Base-by-base conservation (phyloP, 1,140 invertebrate genomes). In the Anoplophora glabripennis region DNA sequence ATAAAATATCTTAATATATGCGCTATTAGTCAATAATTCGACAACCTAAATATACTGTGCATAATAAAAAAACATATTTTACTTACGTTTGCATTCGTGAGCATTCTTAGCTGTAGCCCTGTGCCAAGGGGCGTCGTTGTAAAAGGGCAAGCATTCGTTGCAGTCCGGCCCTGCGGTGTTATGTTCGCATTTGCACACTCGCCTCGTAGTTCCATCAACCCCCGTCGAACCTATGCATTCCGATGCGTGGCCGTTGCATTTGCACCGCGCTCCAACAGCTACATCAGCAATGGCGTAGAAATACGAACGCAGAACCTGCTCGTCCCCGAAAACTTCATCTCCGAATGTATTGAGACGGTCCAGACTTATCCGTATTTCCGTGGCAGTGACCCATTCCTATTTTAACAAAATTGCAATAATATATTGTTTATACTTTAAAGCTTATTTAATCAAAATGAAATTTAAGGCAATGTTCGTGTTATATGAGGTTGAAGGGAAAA, bases 241-340 rank as follows among this genome's bases (percentile, higher is more conserved):
- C 12, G 88, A 90, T 3, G 96, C 95, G 75, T 99, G 96, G 0
- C 97, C 97, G 71, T 99, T 98, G 77, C 97, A 99, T 76, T 98
- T 96, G 76, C 96, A 99, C 76, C 92, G 86, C 4, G 95, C 97
- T 46, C 97, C 97, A 17, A 99, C 93, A 3, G 94, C 88, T 54
- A 99, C 85, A 75, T 99, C 96, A 10, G 93, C 89, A 61, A 99
- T 96, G 52, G 96, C 96, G 79, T 98, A 99, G 79, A 94, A 99
- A 74, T 99, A 99, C 0, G 95, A 97, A 67, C 89, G 88, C 7
- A 98, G 74, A 12, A 99, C 96, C 74, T 92, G 87, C 3, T 85
- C 79, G 75, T 98, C 96, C 0, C 88, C 89, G 72, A 99, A 99
- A 11, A 99, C 86, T 79, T 99, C 96, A 75, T 99, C 97, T 67